Evolutionary conservation across 2,888 invertebrate species (phyloP), one percentile per base, ranked within the genome.

Genomic region (Tubulanus polymorphus): DNA sequence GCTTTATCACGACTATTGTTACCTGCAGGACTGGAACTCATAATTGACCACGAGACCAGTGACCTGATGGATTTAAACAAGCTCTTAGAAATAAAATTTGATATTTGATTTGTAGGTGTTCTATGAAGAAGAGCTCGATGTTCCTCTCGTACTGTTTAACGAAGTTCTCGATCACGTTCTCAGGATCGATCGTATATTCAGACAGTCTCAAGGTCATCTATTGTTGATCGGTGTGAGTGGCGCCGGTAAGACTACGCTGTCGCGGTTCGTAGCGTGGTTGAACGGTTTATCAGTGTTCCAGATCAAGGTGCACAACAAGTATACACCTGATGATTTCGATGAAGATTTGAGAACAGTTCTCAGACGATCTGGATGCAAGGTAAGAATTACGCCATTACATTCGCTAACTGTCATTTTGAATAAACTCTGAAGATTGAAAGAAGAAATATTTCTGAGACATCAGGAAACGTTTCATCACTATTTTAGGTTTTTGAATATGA

Each of bases 191-290:
- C 86, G 99, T 74, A 99, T 99, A 74, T 99, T 99, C 87, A 85
- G 99, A 54, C 97, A 99, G 80, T 96, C 96, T 6, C 97, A 99
- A 79, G 99, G 99, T 54, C 99, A 99, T 81, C 81, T 99, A 67
- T 81, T 99, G 69, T 85, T 99, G 6, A 99, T 99, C 73, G 99
- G 99, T 64, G 97, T 97, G 5, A 96, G 96, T 51, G 99, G 99
- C 47, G 94, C 97, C 63, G 99, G 99, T 65, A 99, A 99, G 83
- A 99, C 99, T 1, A 99, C 99, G 10, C 85, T 99, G 66, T 97
- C 97, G 27, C 86, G 99, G 65, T 99, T 99, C 80, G 99, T 99
- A 30, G 99, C 99, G 49, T 99, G 99, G 96, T 94, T 99, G 91
- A 99, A 99, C 79, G 99, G 99, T 6, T 84, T 99, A 35, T 93